Percentiles rank a stretch among this genome's conserved stretches.
Conservation (phyloP, 2,113 vertebrate genomes). For the Pluvianellus socialis region DNA sequence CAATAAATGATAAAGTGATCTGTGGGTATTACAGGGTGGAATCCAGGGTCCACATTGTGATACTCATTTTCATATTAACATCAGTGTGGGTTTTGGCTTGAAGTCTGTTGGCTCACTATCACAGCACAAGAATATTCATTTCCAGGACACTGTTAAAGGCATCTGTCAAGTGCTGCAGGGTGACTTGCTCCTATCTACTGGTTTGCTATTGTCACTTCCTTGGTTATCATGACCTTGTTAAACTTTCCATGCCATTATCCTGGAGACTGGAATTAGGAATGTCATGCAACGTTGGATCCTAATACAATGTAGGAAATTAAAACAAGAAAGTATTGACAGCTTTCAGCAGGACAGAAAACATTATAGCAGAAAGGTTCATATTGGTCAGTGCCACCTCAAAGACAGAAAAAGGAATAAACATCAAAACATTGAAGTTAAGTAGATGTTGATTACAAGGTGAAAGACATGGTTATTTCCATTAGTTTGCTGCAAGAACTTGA, state of each 20-base stretch:
- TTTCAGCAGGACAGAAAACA: neutral
- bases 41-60: neutral
- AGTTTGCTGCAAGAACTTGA: neutral
- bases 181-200: neutral
- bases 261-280: constrained; percentile 36
- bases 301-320: neutral
- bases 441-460: neutral
- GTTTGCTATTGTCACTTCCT: neutral
- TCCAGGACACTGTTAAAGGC: neutral
- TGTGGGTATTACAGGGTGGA: neutral
- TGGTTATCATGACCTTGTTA: neutral
- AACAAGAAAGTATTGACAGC: neutral
- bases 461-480: neutral
- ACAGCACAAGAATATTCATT: neutral
- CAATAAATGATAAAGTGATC: neutral
- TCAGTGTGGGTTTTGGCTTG: neutral
- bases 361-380: neutral
- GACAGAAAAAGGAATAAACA: neutral
- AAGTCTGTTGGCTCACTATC: neutral
- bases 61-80: neutral
- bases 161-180: neutral
- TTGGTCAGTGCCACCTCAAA: constrained; percentile 9
- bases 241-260: neutral
- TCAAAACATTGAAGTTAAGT: neutral
- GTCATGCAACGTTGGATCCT: neutral